Evolutionary conservation across 2,113 vertebrate species (phyloP).

Genomic region (Neotragus moschatus): DNA sequence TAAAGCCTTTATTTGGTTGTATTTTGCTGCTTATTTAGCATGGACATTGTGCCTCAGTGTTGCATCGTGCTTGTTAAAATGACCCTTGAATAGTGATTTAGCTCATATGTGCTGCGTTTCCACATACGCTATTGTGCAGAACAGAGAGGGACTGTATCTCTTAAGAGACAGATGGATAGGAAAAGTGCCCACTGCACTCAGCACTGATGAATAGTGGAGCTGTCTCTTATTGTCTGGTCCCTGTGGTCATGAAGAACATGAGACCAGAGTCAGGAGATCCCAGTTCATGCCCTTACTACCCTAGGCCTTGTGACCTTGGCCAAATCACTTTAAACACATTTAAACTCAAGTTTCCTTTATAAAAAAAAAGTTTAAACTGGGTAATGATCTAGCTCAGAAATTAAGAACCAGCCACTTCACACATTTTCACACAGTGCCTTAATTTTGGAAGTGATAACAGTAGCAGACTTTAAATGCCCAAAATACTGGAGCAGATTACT

Average conservation of each 20-base stretch:
- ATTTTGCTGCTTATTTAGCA: slow-evolving; percentile 27
- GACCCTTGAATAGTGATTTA: slow-evolving; percentile 17
- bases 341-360: not conserved
- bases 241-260: not conserved
- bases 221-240: not conserved
- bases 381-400: not conserved
- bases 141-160: slow-evolving; percentile 43
- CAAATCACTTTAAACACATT: not conserved
- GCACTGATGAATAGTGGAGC: not conserved
- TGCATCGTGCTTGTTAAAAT: slow-evolving; percentile 28
- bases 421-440: not conserved
- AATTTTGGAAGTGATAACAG: not conserved
- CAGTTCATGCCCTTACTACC: not conserved
- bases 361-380: not conserved
- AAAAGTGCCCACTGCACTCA: not conserved
- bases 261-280: not conserved
- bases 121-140: slow-evolving; percentile 1
- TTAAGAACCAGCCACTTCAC: not conserved
- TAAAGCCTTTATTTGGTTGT: slow-evolving; percentile 13
- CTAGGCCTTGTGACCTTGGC: not conserved
- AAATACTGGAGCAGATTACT: not conserved
- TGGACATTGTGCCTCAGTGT: slow-evolving; percentile 10
- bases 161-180: not conserved
- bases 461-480: not conserved
- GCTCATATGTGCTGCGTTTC: not conserved